Percentiles rank a stretch among this genome's conserved stretches.
These are phyloP conservation scores for Drosophila neonasuta DNA, from an alignment of 2,888 invertebrate genomes.

Conservation along the genomic window DNA sequence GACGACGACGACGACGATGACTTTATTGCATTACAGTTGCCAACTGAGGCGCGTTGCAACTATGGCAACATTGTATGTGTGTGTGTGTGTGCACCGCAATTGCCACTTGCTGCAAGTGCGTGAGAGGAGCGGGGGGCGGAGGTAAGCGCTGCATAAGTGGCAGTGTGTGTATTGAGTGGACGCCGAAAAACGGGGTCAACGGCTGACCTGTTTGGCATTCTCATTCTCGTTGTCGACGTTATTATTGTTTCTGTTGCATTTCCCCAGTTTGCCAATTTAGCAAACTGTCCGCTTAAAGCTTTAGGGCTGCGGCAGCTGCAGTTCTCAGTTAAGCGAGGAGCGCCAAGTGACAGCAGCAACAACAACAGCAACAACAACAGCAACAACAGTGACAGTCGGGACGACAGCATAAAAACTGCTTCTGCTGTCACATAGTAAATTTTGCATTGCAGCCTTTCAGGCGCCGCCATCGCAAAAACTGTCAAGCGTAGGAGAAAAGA, in stretches of 20 bases:
- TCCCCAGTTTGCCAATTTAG: conserved; percentile 43
- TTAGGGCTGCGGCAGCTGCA: conserved; percentile 7
- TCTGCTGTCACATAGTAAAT: conserved; percentile 31
- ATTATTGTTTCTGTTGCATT: conserved; percentile 1
- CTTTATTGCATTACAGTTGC: conserved; percentile 72
- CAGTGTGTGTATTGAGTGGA: conserved; percentile 6
- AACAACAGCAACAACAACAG: conserved; percentile 26
- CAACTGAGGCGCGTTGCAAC: conserved; percentile 27
- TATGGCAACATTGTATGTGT: neutral
- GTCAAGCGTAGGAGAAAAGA: conserved; percentile 35
- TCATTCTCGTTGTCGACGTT: neutral
- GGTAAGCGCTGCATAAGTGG: conserved; percentile 9
- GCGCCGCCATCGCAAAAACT: conserved; percentile 44
- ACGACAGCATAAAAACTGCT: conserved; percentile 11
- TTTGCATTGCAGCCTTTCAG: conserved; percentile 59
- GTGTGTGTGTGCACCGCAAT: conserved; percentile 35
- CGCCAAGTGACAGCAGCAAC: conserved; percentile 55
- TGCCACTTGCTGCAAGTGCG: conserved; percentile 58
- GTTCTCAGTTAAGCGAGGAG: conserved; percentile 3
- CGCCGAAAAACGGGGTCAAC: conserved; percentile 40
- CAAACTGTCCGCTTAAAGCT: conserved; percentile 37
- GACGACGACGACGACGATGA: conserved; percentile 26
- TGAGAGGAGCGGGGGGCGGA: neutral
- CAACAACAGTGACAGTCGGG: neutral
- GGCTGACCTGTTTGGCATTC: conserved; percentile 41